Evolutionary conservation across 2,113 vertebrate genomes (phyloP).

Genomic region (Carlito syrichta): DNA sequence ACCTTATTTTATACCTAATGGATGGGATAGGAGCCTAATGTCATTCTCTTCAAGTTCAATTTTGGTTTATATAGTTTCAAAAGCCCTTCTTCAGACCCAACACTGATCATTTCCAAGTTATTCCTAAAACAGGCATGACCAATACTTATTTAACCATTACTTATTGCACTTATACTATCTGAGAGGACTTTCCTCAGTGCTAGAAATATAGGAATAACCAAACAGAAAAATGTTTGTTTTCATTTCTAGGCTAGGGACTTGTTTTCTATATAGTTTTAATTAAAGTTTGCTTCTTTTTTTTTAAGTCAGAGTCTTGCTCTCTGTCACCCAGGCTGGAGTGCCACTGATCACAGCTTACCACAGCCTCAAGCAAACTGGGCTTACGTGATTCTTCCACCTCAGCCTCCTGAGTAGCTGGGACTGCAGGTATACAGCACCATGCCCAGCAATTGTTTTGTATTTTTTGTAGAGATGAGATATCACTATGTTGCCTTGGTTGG

Average conservation of each 20-base stretch:
- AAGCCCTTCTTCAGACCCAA: neutral
- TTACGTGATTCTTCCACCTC: no score
- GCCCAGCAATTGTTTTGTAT: no score
- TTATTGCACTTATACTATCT: neutral
- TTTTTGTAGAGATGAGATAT: no score
- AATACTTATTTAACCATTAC: neutral
- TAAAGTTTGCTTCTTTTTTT: neutral
- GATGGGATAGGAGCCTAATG: neutral
- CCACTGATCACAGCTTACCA: no score
- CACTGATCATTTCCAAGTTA: neutral
- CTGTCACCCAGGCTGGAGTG: no score
- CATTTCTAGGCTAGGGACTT: neutral
- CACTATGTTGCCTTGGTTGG: no score
- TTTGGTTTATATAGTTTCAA: neutral
- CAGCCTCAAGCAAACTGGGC: no score
- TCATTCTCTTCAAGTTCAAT: neutral
- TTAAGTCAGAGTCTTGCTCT: no score
- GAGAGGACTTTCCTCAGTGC: neutral
- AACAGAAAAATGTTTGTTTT: neutral
- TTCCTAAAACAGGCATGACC: neutral
- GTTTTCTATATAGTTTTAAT: neutral
- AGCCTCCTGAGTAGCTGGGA: no score
- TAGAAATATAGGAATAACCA: neutral
- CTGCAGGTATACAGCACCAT: no score
- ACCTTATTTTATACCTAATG: neutral